These are phyloP conservation scores for Nasonia giraulti DNA, from an alignment of 1,140 invertebrate species.

Conservation along the genomic window DNA sequence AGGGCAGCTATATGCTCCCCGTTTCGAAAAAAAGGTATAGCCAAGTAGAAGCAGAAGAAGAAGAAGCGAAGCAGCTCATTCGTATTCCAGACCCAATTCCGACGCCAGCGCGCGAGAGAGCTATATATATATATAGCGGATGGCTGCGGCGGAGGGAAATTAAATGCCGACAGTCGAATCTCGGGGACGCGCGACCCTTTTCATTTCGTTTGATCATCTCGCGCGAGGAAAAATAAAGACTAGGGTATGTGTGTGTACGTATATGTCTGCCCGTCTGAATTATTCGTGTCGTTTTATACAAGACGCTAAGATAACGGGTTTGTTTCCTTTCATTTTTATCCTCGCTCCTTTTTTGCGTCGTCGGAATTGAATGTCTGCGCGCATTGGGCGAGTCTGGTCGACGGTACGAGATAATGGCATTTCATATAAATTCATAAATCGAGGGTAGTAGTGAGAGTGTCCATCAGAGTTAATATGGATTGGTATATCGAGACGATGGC, in stretches of 20 bases:
- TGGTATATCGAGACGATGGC: not conserved
- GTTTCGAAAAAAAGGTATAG: slow-evolving; percentile 20
- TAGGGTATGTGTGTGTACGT: not conserved
- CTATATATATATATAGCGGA: not conserved
- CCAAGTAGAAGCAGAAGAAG: not conserved
- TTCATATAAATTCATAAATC: not conserved
- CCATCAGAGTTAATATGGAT: not conserved
- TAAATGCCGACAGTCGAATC: not conserved
- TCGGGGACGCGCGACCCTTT: not conserved
- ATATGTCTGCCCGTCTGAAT: not conserved
- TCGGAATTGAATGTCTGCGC: not conserved
- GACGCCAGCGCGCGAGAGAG: not conserved
- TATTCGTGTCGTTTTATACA: not conserved
- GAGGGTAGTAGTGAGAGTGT: not conserved
- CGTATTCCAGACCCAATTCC: slow-evolving; percentile 24
- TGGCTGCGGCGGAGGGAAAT: not conserved
- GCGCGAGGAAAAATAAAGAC: not conserved
- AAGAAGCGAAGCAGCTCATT: slow-evolving; percentile 6
- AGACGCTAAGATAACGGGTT: not conserved
- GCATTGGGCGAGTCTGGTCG: not conserved
- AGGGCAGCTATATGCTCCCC: not conserved
- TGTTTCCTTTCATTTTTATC: not conserved
- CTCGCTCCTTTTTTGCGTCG: not conserved
- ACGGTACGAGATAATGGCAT: not conserved
- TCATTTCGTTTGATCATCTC: not conserved